Conservation (phyloP, 2,113 vertebrate genomes). For the Pseudorasbora parva region DNA sequence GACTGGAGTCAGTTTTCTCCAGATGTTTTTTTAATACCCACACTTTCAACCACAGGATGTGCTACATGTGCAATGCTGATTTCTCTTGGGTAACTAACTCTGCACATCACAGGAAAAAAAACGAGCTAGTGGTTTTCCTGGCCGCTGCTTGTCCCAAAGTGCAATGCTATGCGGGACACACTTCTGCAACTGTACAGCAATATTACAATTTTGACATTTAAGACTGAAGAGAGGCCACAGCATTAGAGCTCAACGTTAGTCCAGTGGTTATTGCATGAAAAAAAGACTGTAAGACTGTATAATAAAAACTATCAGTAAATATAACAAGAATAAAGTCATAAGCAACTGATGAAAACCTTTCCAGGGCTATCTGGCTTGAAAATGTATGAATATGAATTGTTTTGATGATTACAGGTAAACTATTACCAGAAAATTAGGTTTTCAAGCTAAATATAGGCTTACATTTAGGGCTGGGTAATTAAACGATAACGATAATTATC, state of each 20-base stretch:
- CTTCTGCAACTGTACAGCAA: background rate
- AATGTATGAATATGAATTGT: background rate
- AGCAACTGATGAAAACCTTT: background rate
- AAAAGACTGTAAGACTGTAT: background rate
- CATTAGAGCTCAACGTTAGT: background rate
- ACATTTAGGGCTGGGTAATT: no score
- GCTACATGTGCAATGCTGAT: background rate
- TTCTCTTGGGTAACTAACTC: conserved; percentile 8
- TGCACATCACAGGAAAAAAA: conserved; percentile 31
- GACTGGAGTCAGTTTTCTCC: background rate
- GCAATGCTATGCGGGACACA: background rate
- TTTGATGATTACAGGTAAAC: background rate
- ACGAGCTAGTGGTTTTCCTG: background rate
- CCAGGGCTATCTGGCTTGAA: background rate
- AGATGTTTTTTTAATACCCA: background rate
- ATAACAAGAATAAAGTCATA: background rate
- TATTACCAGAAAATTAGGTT: background rate
- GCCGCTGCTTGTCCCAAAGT: background rate
- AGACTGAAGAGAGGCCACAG: background rate
- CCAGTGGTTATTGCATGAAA: background rate
- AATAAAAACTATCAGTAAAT: background rate
- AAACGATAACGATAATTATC: no score
- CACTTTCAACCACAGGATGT: conserved; percentile 15
- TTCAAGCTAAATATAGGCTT: no score
- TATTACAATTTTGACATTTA: background rate